These are phyloP conservation scores for Psittacus erithacus DNA, from an alignment of 2,113 vertebrate genomes.

Conservation along the genomic window DNA sequence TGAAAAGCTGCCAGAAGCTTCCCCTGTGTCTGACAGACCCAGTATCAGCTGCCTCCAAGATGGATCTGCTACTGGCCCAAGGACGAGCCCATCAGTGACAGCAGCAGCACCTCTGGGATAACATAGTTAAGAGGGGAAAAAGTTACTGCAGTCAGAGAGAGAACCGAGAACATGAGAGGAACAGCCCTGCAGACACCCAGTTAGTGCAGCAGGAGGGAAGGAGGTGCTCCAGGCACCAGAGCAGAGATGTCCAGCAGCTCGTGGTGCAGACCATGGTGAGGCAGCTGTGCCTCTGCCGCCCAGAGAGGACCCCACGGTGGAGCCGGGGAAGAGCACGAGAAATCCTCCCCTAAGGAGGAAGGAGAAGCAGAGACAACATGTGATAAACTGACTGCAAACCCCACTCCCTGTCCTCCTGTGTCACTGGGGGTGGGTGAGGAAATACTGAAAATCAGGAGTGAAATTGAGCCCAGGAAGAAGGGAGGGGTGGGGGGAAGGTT, in stretches of 20 bases:
- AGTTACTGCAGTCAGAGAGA: neutral
- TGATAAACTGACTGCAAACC: neutral
- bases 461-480: neutral
- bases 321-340: neutral
- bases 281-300: neutral
- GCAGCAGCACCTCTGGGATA: neutral
- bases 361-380: neutral
- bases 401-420: neutral
- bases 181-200: neutral
- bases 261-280: neutral
- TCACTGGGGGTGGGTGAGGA: neutral
- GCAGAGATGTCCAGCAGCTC: neutral
- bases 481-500: neutral
- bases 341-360: neutral
- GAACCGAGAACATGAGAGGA: neutral
- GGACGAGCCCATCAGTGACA: neutral
- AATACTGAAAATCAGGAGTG: neutral
- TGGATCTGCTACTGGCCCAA: rapidly evolving
- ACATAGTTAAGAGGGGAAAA: neutral
- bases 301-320: neutral
- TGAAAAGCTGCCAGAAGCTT: neutral
- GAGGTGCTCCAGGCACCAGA: rapidly evolving
- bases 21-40: too few relatives aligned
- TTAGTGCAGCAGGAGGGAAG: neutral
- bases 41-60: neutral